Evolutionary conservation across 2,888 invertebrate species (phyloP).

Genomic region (Nezara viridula): DNA sequence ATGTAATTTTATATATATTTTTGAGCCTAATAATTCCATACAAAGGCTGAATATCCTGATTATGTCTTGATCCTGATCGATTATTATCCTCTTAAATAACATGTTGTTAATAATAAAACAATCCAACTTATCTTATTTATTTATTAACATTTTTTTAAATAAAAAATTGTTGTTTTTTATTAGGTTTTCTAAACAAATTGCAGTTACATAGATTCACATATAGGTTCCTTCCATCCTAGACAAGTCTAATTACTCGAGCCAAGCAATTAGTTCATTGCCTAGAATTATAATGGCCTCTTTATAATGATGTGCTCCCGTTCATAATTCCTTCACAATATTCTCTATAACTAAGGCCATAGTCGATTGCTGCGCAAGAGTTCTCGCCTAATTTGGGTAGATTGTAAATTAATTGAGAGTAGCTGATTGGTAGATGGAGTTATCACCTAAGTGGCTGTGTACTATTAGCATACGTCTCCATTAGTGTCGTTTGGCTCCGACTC

Average conservation of each 20-base stretch:
- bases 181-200: too few species aligned
- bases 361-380: neutral
- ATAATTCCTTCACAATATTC: neutral
- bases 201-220: neutral
- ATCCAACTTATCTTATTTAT: too few species aligned
- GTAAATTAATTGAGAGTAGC: neutral
- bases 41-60: too few species aligned
- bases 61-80: too few species aligned
- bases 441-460: neutral
- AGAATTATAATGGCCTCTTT: neutral
- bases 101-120: too few species aligned
- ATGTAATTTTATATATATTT: too few species aligned
- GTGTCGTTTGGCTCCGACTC: neutral
- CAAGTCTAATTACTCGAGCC: neutral
- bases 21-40: too few species aligned
- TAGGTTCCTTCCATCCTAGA: neutral
- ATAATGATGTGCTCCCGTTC: neutral
- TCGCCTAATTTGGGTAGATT: neutral
- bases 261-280: conserved; percentile 6
- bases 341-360: neutral
- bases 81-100: too few species aligned
- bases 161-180: too few species aligned
- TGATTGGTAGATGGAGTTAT: neutral
- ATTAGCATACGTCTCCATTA: neutral
- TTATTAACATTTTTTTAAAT: too few species aligned